These are phyloP conservation scores for Pheosia gnoma DNA, from an alignment of 2,888 invertebrate genomes.

Conservation along the genomic window DNA sequence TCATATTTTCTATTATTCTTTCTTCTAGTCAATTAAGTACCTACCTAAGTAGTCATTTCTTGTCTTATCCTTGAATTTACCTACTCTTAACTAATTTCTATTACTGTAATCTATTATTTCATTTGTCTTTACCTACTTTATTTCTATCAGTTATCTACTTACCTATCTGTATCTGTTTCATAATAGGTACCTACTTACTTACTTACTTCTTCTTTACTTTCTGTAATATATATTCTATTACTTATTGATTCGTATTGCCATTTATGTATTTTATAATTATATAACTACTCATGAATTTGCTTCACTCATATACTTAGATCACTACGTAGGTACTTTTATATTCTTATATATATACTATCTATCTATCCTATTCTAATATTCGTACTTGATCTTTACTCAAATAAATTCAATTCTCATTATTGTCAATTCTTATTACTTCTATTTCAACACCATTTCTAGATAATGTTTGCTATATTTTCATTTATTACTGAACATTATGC, in stretches of 20 bases:
- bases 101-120: neutral
- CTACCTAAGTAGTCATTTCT: neutral
- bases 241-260: neutral
- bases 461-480: no score
- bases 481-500: no score
- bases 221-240: neutral
- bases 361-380: neutral
- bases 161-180: neutral
- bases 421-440: neutral
- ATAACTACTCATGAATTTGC: neutral
- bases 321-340: no score
- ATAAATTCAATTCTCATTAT: no score
- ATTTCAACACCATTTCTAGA: conserved; percentile 9
- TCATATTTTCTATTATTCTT: no score
- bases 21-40: no score
- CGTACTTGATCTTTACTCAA: neutral
- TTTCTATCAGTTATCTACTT: neutral
- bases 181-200: neutral
- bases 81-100: neutral
- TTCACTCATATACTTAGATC: neutral
- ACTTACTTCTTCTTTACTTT: neutral
- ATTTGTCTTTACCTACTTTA: neutral
- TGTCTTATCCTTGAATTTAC: neutral
- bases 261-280: neutral
- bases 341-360: no score